phyloP scores from a whole-genome alignment of 2,113 vertebrate genomes.

The Aphyosemion australe region DNA sequence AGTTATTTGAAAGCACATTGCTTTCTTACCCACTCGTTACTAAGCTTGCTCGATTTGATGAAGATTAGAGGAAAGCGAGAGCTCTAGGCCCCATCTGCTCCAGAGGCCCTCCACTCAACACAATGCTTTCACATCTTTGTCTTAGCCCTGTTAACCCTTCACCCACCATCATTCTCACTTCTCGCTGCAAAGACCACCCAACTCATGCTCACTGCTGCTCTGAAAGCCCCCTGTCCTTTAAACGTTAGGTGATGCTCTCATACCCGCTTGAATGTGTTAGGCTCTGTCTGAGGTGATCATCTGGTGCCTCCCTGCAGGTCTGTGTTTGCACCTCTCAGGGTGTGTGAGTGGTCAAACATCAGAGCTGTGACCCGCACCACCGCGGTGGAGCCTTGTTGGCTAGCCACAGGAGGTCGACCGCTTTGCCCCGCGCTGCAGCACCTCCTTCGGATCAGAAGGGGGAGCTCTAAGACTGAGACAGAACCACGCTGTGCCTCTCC shows the following conservation, averaged over 20 bases:
- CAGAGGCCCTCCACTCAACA: constrained; percentile 66
- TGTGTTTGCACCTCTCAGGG: constrained; percentile 19
- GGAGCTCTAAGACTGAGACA: constrained; percentile 95
- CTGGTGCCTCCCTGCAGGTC: neutral
- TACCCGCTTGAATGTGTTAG: constrained; percentile 6
- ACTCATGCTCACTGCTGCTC: constrained; percentile 17
- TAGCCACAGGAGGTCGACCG: constrained; percentile 49
- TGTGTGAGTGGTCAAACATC: constrained; percentile 58
- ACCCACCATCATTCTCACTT: constrained; percentile 67
- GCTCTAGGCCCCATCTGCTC: constrained; percentile 68
- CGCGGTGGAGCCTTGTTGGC: constrained; percentile 55
- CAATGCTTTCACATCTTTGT: constrained; percentile 75
- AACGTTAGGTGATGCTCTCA: constrained; percentile 1
- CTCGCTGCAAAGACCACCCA: constrained; percentile 37
- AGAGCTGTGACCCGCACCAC: constrained; percentile 71
- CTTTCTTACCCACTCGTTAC: constrained; percentile 32
- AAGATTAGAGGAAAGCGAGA: constrained; percentile 10
- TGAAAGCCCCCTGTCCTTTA: constrained; percentile 40
- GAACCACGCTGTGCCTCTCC: constrained; percentile 25
- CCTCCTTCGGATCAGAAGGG: constrained; percentile 84
- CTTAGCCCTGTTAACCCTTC: constrained; percentile 78
- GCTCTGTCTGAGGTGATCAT: constrained; percentile 14
- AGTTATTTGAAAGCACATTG: constrained; percentile 37
- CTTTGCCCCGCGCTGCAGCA: constrained; percentile 74
- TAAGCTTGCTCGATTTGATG: constrained; percentile 15